Conservation (phyloP, 2,113 vertebrate species). For the Zosterops borbonicus region DNA sequence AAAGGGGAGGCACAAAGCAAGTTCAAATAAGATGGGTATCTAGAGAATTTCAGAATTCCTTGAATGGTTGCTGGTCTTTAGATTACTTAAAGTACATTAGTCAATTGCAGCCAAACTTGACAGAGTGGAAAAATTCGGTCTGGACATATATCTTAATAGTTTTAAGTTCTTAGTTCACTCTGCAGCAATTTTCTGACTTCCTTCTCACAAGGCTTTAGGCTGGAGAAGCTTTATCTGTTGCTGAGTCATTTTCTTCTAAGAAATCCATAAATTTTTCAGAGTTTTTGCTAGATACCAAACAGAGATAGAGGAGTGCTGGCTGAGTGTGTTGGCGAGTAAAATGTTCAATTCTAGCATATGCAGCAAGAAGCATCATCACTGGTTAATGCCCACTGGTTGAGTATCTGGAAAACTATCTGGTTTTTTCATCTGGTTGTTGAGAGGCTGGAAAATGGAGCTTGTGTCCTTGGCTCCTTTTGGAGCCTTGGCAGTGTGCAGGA, state of each 20-base stretch:
- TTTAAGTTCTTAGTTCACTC: conserved; percentile 36
- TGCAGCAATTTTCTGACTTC: conserved; percentile 1
- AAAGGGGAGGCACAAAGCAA: neutral
- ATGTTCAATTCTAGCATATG: neutral
- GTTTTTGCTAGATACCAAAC: conserved; percentile 1
- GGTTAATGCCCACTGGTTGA: neutral
- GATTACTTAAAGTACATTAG: conserved; percentile 5
- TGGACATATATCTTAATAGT: conserved; percentile 10
- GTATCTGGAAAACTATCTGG: too few species aligned
- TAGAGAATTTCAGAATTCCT: neutral
- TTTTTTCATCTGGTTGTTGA: neutral
- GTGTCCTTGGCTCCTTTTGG: neutral
- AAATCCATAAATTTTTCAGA: conserved; percentile 43
- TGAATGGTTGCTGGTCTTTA: neutral
- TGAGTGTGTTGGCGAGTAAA: neutral
- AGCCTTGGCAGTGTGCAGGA: neutral
- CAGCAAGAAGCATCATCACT: neutral
- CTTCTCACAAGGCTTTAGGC: conserved; percentile 6
- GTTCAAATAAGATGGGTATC: neutral
- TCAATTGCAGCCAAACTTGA: neutral
- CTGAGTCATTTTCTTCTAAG: conserved; percentile 39
- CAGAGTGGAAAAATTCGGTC: conserved; percentile 14
- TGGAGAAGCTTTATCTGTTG: neutral
- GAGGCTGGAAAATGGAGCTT: neutral
- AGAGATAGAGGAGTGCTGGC: neutral